Percentiles rank a stretch among this genome's conserved stretches.
Conservation (phyloP, 2,113 vertebrate species). For the Aldabrachelys gigantea region DNA sequence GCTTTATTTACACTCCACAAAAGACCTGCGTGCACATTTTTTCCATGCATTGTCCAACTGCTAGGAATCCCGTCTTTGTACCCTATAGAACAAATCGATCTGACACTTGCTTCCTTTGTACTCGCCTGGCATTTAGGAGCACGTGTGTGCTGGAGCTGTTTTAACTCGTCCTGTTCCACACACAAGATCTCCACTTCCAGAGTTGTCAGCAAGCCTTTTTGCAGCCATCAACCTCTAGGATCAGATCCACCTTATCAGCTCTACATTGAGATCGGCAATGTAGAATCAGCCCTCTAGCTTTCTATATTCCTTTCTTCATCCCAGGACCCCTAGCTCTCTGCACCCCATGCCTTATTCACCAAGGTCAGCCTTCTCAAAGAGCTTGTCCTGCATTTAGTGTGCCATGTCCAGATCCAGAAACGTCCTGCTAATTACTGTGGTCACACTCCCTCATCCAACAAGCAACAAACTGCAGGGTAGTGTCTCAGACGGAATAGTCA, state of each 20-base stretch:
- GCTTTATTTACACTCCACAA: slow-evolving; percentile 79
- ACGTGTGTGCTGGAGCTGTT: slow-evolving; percentile 57
- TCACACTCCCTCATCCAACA: slow-evolving; percentile 84
- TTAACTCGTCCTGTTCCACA: slow-evolving; percentile 69
- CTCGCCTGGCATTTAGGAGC: slow-evolving; percentile 73
- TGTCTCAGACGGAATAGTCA: slow-evolving; percentile 78
- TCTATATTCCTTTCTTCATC: slow-evolving; percentile 46
- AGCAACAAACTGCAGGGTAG: slow-evolving; percentile 69
- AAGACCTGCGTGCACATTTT: slow-evolving; percentile 74
- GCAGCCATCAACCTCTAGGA: not conserved
- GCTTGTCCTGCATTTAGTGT: slow-evolving; percentile 47
- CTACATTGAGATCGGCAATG: slow-evolving; percentile 51
- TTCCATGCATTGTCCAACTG: slow-evolving; percentile 74
- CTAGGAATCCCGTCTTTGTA: slow-evolving; percentile 76
- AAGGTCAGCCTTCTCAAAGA: slow-evolving; percentile 72
- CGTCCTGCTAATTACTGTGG: slow-evolving; percentile 82
- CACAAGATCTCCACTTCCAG: not conserved
- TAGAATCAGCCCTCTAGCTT: slow-evolving; percentile 59
- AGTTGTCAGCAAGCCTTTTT: slow-evolving; percentile 44
- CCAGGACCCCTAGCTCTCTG: slow-evolving; percentile 33
- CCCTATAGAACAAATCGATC: slow-evolving; percentile 71
- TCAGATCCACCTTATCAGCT: slow-evolving; percentile 43
- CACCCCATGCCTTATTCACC: slow-evolving; percentile 47
- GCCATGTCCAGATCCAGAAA: slow-evolving; percentile 59
- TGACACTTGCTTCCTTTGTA: slow-evolving; percentile 75